Base-by-base conservation (phyloP, 53 echinoderm and acorn worm species). In the Zoroaster sp. region DNA sequence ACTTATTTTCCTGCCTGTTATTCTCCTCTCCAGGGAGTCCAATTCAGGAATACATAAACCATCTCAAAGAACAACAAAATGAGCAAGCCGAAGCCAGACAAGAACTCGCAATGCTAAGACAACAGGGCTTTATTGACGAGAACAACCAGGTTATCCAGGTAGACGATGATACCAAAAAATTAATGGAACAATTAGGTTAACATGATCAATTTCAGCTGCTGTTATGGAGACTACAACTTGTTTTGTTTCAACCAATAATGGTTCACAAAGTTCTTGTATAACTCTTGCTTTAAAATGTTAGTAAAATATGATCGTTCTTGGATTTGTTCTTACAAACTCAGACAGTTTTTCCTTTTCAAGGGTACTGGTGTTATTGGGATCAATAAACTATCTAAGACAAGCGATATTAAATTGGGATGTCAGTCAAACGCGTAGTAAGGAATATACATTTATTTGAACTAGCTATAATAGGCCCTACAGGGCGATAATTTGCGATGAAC, bases 11-110 rank as follows among this genome's bases (percentile, higher is more conserved):
- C 14, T 82, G 66, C 66, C 42, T n/a, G n/a, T n/a, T n/a, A n/a
- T n/a, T n/a, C n/a, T n/a, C n/a, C n/a, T 83, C 35, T 70, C 69
- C 70, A 85, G 36, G 47, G 72, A 70, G 70, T 51, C 70, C 85
- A 1, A 70, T 85, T 46, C 85, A 85, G 85, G 35, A 71, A 11
- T 49, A 46, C 37, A 47, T 85, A 20, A 85, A 46, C 37, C 35
- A 72, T 11, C 85, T 85, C 18, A 47, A 23, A 31, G 17, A 18
- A n/a, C 45, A 45, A 9, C 46, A 70, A 5, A 10, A 49, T 12
- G 18, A 70, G 10, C 45, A 34, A 11, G 18, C 72, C 35, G 85
- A 85, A 9, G 71, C 85, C 28, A 35, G 30, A 35, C 85, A 39
- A 11, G 31, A 71, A 35, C 85, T 85, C 10, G 70, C 69, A 69